Percentiles rank a stretch among this genome's conserved stretches.
Conservation (phyloP, 2,888 invertebrate genomes). For the Lepidochrysops patricia region DNA sequence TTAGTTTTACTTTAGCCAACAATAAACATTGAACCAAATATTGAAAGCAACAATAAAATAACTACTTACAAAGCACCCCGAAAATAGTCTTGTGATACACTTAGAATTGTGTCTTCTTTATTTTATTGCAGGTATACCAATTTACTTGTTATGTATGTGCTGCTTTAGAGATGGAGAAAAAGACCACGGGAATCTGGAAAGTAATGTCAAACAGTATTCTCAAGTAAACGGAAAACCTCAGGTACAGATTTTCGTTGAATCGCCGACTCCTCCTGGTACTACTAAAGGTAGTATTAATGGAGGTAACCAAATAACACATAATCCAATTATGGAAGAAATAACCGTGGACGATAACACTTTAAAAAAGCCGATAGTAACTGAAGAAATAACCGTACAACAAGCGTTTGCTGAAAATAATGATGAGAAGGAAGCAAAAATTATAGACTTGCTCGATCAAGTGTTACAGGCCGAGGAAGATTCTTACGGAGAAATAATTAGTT, state of each 20-base stretch:
- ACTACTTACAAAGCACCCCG: no score
- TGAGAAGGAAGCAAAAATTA: constrained; percentile 66
- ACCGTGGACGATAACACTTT: constrained; percentile 30
- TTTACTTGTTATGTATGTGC: constrained; percentile 50
- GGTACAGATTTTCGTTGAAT: constrained; percentile 57
- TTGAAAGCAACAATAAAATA: no score
- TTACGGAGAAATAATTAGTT: constrained; percentile 48
- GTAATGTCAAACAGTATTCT: constrained; percentile 33
- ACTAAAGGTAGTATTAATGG: constrained; percentile 38
- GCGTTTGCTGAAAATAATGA: constrained; percentile 51
- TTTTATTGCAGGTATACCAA: constrained; percentile 49
- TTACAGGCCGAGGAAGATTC: constrained; percentile 66
- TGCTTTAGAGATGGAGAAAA: constrained; percentile 43
- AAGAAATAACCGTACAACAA: constrained; percentile 46
- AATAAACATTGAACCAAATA: no score
- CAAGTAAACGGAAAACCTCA: constrained; percentile 47
- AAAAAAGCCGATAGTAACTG: constrained; percentile 33
- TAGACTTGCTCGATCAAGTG: constrained; percentile 64
- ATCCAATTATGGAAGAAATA: constrained; percentile 26
- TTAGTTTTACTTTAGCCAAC: no score
- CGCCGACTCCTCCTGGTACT: constrained; percentile 58
- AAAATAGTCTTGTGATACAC: neutral
- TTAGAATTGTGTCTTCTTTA: neutral
- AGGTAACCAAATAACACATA: constrained; percentile 28
- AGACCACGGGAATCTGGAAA: constrained; percentile 29